A percentile compares a stretch with the other conserved stretches of the same genome.
Evolutionary conservation across 2,888 invertebrate species (phyloP).

Genomic region (Dicyrtoma fusca): DNA sequence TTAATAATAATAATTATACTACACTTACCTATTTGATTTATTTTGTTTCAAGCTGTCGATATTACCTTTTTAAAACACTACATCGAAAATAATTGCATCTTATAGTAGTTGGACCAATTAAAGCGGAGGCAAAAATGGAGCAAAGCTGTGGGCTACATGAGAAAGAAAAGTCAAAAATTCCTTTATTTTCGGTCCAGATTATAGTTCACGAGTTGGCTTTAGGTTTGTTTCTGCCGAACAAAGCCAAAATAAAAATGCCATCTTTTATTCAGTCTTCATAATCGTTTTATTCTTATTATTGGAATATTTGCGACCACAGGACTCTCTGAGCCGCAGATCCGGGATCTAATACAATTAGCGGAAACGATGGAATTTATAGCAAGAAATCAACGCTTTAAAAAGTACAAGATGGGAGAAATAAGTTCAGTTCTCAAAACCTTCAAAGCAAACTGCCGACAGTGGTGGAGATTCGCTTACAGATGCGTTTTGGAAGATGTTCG

Average conservation of each 20-base stretch:
- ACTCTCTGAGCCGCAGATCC: conserved; percentile 64
- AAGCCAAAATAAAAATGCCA: no score
- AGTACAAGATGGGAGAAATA: conserved; percentile 76
- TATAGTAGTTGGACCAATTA: conserved; percentile 88
- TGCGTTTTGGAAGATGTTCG: conserved; percentile 78
- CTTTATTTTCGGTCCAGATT: conserved; percentile 80
- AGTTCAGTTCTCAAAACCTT: conserved; percentile 64
- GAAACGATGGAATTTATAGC: conserved; percentile 89
- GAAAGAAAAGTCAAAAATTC: conserved; percentile 75
- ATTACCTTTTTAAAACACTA: no score
- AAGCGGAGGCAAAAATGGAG: conserved; percentile 81
- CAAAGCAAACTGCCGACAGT: conserved; percentile 66
- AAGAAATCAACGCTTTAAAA: conserved; percentile 77
- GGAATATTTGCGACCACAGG: not conserved
- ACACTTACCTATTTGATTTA: no score
- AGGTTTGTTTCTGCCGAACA: conserved; percentile 60
- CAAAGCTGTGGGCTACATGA: conserved; percentile 95
- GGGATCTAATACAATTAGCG: conserved; percentile 82
- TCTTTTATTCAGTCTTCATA: not conserved
- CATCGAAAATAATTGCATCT: no score
- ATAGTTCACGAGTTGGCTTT: conserved; percentile 78
- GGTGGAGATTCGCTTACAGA: conserved; percentile 93
- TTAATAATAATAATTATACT: no score
- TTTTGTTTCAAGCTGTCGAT: no score
- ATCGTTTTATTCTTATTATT: not conserved